Conservation (phyloP, 2,797 vertebrate species). For the Gadopsis bispinosus region DNA sequence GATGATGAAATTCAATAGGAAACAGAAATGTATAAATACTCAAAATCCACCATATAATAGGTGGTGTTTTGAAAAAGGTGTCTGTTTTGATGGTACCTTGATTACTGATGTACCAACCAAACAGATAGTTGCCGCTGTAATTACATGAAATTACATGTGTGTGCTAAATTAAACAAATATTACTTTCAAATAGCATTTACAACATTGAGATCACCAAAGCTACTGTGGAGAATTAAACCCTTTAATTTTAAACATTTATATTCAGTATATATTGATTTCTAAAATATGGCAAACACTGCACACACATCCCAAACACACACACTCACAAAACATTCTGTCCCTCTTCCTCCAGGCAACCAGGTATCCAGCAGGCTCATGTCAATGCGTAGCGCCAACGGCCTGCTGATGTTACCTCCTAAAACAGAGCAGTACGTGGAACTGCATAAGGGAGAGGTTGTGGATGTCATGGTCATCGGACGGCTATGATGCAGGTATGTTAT, state of each 20-base stretch:
- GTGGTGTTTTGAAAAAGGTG: neutral
- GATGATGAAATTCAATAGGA: neutral
- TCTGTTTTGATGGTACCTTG: neutral
- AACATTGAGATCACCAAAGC: neutral
- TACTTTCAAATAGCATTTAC: neutral
- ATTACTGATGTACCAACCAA: neutral
- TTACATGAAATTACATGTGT: neutral
- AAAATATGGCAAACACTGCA: neutral
- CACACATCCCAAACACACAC: neutral
- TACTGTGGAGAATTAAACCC: neutral
- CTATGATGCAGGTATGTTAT: constrained; percentile 90
- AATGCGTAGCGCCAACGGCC: constrained; percentile 98
- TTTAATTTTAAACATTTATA: neutral
- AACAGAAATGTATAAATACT: neutral
- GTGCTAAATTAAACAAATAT: neutral
- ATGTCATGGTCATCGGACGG: constrained; percentile 99
- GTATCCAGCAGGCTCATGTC: constrained; percentile 99
- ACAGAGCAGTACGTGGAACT: constrained; percentile 99
- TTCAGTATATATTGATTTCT: neutral
- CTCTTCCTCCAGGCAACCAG: constrained; percentile 90
- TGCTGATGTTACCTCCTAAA: constrained; percentile 99
- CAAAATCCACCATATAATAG: neutral
- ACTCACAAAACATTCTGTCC: neutral
- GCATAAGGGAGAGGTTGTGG: constrained; percentile 98
- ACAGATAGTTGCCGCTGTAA: neutral